phyloP scores from a whole-genome alignment of 1,140 invertebrate species.

The Parasteatoda tepidariorum region DNA sequence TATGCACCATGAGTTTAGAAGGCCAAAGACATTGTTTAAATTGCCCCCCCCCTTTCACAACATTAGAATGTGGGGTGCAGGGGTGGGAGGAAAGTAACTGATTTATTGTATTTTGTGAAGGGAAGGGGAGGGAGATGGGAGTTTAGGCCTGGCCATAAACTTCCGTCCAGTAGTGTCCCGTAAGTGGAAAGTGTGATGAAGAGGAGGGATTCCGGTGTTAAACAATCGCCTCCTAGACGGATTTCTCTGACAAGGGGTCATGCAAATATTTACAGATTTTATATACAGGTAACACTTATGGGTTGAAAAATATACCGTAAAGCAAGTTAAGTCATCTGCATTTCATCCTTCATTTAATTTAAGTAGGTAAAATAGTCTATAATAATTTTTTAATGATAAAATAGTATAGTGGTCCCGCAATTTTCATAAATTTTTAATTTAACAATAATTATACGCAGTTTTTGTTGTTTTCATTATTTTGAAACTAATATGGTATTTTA shows the following conservation, averaged over 20 bases:
- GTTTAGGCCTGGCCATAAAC: slow-evolving; percentile 50
- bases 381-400: too few relatives aligned
- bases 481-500: too few relatives aligned
- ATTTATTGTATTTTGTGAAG: slow-evolving; percentile 56
- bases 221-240: slow-evolving; percentile 49
- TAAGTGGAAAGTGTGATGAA: slow-evolving; percentile 58
- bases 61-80: slow-evolving; percentile 13
- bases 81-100: background rate
- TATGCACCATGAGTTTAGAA: slow-evolving; percentile 22
- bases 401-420: too few relatives aligned
- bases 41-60: slow-evolving; percentile 13
- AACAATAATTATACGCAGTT: too few relatives aligned
- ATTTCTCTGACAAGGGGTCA: slow-evolving; percentile 3
- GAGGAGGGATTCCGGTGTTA: slow-evolving; percentile 54
- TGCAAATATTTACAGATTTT: slow-evolving; percentile 5
- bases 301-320: too few relatives aligned
- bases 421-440: too few relatives aligned
- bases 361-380: too few relatives aligned
- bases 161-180: slow-evolving; percentile 53
- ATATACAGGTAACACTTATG: background rate
- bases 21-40: slow-evolving; percentile 24
- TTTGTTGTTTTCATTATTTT: too few relatives aligned
- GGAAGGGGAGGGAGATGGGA: background rate
- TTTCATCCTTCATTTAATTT: too few relatives aligned
- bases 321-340: too few relatives aligned